phyloP scores from a whole-genome alignment of 2,113 vertebrate species.

The Podarcis muralis region DNA sequence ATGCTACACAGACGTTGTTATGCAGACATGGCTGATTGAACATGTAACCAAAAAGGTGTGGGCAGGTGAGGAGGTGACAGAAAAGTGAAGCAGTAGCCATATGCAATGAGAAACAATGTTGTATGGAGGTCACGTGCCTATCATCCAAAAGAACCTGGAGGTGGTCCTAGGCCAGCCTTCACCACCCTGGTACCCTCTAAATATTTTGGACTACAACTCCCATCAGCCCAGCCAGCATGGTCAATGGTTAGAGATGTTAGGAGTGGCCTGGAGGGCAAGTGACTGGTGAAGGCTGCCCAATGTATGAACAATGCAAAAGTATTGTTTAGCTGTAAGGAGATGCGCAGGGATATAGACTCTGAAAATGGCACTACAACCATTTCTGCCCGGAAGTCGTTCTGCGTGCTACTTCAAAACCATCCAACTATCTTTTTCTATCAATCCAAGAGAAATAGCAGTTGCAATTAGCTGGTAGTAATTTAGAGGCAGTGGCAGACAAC shows the following conservation, averaged over 20 bases:
- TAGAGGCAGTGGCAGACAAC: background rate
- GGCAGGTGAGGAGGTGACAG: background rate
- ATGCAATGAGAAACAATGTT: background rate
- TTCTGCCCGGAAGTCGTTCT: background rate
- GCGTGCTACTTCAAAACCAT: background rate
- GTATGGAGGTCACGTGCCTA: background rate
- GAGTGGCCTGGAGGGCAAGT: too few species aligned
- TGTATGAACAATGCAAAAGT: background rate
- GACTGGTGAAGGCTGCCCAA: background rate
- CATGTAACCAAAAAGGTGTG: background rate
- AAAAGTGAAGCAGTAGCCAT: background rate
- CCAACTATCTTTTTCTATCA: background rate
- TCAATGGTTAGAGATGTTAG: too few species aligned
- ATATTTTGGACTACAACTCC: too few species aligned
- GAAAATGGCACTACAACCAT: background rate
- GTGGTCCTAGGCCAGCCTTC: too few species aligned
- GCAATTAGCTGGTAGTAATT: background rate
- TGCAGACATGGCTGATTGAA: background rate
- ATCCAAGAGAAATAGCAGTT: background rate
- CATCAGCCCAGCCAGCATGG: too few species aligned
- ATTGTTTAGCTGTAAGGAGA: background rate
- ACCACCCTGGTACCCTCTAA: too few species aligned
- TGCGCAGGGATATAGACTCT: background rate
- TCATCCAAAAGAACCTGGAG: background rate
- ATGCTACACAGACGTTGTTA: background rate